Base-by-base conservation (phyloP, 35 echinoderm and acorn worm species). In the Eucidaris tribuloides region DNA sequence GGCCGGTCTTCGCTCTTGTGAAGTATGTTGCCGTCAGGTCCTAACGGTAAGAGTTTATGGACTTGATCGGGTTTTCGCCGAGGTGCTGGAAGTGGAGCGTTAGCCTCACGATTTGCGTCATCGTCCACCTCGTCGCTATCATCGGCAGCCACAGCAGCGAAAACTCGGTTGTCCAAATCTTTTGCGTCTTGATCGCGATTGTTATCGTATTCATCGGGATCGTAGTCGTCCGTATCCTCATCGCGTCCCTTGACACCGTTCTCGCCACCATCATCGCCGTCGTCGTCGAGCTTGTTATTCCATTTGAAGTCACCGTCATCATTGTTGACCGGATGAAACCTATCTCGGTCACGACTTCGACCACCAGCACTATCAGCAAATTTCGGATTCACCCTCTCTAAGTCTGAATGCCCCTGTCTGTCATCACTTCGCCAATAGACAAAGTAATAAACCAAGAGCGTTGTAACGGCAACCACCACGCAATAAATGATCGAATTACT, bases 371-470 rank as follows among this genome's bases (percentile, higher is more conserved):
- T n/a, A 38, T 22, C 41, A 25, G 24, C 68, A 22, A 44, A 38
- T 38, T 74, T 44, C 37, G 33, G 35, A 17, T 41, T 44, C 15
- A 44, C 35, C n/a, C 44, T 17, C 34, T 74, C 68, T 14, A 38
- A 44, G 0, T 35, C 34, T 22, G 7, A 22, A 1, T 44, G 35
- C 34, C 9, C 38, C 34, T 18, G 35, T 38, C 68, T 23, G 5
- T 36, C 40, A 44, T 44, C 68, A 44, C 25, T 41, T 74, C 68
- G 38, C 68, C 68, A 74, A 40, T 74, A 74, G 7, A 41, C 68
- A 1, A 74, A 40, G 19, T 74, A 74, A 74, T 74, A 74, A 22
- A 74, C 25, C 4, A 13, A 41, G 6, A 74, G 22, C 41, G 68
- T 74, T 44, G 22, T 40, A 22, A 74, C 19, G 68, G 68, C 68